Evolutionary conservation across 2,797 vertebrate species (phyloP).

Genomic region (Loriculus beryllinus): DNA sequence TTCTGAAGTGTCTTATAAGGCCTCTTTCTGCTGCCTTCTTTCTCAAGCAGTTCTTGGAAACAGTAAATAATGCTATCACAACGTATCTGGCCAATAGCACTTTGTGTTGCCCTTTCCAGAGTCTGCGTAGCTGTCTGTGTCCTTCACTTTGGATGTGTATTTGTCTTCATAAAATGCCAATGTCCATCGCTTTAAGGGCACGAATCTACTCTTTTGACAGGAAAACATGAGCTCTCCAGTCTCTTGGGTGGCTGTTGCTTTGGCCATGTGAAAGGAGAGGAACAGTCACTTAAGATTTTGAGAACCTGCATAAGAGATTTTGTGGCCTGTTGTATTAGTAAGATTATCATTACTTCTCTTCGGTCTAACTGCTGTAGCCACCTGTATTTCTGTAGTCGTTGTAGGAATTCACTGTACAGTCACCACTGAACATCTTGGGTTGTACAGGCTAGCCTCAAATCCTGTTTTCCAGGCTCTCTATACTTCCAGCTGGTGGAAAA

Average conservation of each 20-base stretch:
- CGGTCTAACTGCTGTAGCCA: neutral
- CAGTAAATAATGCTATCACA: neutral
- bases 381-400: neutral
- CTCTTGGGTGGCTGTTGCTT: fast-evolving
- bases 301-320: neutral
- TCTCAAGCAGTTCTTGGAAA: neutral
- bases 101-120: neutral
- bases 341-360: neutral
- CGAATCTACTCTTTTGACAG: neutral
- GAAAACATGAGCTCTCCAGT: neutral
- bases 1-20: neutral
- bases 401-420: neutral
- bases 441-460: neutral
- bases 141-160: neutral
- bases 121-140: neutral
- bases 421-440: neutral
- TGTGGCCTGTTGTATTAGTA: neutral
- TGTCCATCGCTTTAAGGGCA: neutral
- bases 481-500: neutral
- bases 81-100: neutral
- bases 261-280: neutral
- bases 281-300: neutral
- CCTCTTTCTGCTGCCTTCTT: neutral
- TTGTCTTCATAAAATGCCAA: neutral
- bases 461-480: neutral